Percentiles rank a stretch among this genome's conserved stretches.
phyloP scores from a whole-genome alignment of 2,113 vertebrate genomes.

The Tupaia tana region DNA sequence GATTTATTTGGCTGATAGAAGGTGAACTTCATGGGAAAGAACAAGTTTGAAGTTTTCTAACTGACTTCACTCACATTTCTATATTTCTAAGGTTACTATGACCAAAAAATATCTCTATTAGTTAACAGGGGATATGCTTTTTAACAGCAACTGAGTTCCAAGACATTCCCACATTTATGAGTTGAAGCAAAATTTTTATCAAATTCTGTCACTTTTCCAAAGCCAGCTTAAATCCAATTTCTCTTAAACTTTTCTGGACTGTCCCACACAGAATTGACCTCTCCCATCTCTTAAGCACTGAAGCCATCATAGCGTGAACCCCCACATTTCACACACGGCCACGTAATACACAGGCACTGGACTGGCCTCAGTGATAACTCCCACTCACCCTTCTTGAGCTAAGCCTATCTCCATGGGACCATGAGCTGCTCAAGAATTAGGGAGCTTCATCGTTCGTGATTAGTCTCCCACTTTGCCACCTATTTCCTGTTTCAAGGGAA shows the following conservation, averaged over 20 bases:
- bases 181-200: background rate
- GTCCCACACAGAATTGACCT: background rate
- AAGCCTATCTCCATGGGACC: background rate
- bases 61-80: background rate
- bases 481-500: background rate
- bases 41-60: conserved; percentile 2
- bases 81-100: background rate
- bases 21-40: background rate
- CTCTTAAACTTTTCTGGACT: background rate
- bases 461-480: background rate
- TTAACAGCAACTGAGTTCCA: background rate
- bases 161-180: background rate
- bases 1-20: background rate
- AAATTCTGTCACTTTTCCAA: background rate
- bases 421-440: background rate
- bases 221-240: background rate
- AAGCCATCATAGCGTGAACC: background rate
- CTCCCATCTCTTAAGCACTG: background rate
- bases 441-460: background rate
- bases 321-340: background rate
- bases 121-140: background rate
- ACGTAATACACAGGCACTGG: fast-evolving
- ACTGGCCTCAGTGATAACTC: background rate
- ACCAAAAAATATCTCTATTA: background rate
- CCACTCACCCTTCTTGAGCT: background rate